Percentiles rank a stretch among this genome's conserved stretches.
Conservation (phyloP, 2,797 vertebrate genomes). For the Rhodeus uyekii region DNA sequence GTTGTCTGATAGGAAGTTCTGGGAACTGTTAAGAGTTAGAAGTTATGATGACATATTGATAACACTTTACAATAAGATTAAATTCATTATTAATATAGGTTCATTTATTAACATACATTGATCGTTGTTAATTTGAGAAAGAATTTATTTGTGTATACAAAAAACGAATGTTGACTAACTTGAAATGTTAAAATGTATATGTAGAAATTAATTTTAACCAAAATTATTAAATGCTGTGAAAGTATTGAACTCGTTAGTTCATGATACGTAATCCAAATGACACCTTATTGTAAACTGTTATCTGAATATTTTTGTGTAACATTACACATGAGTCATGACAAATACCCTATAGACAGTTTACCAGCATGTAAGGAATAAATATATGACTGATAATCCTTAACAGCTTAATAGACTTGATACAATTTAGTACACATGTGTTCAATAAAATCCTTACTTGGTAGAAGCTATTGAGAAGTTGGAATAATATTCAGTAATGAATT, state of each 20-base stretch:
- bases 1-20: neutral
- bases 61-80: slow-evolving; percentile 7
- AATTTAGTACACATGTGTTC: neutral
- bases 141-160: neutral
- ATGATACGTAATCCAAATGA: neutral
- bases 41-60: neutral
- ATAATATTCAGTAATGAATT: neutral
- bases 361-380: neutral
- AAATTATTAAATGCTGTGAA: neutral
- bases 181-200: slow-evolving; percentile 7
- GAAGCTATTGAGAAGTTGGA: neutral
- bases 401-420: neutral
- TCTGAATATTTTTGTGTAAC: neutral
- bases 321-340: neutral
- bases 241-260: neutral
- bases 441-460: neutral
- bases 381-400: neutral
- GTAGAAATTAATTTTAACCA: neutral
- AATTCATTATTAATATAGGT: neutral
- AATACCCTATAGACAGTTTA: neutral
- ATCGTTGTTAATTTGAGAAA: neutral
- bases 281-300: neutral
- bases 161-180: neutral
- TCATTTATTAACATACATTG: neutral
- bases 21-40: neutral